Conservation (phyloP, 1,140 invertebrate species). For the Saccostrea glomerata region DNA sequence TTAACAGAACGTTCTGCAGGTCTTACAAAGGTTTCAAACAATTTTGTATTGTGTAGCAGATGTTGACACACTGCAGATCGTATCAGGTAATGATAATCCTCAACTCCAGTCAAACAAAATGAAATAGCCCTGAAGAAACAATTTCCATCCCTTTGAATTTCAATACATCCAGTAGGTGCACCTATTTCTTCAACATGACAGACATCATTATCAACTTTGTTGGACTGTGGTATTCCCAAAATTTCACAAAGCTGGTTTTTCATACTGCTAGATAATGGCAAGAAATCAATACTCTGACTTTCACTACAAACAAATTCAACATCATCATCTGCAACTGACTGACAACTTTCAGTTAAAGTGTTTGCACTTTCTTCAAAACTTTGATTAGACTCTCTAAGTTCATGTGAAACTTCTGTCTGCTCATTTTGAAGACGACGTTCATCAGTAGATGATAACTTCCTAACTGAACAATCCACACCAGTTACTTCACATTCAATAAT, state of each 20-base stretch:
- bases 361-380: no score
- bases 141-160: slow-evolving; percentile 4
- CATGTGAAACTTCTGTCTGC: no score
- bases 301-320: not conserved
- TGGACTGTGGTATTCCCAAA: no score
- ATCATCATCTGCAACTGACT: not conserved
- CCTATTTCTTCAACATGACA: slow-evolving; percentile 2
- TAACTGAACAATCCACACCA: slow-evolving; percentile 4
- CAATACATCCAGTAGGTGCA: not conserved
- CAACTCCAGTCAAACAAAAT: not conserved
- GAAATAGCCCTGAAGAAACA: slow-evolving; percentile 34
- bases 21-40: slow-evolving; percentile 32
- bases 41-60: not conserved
- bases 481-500: slow-evolving; percentile 4
- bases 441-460: not conserved
- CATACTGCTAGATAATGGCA: not conserved
- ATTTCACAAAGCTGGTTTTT: not conserved
- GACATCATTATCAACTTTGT: no score
- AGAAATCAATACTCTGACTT: not conserved
- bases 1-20: not conserved
- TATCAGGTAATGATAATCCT: slow-evolving; percentile 1
- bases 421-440: no score
- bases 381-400: no score
- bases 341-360: not conserved
- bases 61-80: not conserved